Evolutionary conservation across 2,113 vertebrate genomes (phyloP).

Genomic region (Cricetomys ansorgei): DNA sequence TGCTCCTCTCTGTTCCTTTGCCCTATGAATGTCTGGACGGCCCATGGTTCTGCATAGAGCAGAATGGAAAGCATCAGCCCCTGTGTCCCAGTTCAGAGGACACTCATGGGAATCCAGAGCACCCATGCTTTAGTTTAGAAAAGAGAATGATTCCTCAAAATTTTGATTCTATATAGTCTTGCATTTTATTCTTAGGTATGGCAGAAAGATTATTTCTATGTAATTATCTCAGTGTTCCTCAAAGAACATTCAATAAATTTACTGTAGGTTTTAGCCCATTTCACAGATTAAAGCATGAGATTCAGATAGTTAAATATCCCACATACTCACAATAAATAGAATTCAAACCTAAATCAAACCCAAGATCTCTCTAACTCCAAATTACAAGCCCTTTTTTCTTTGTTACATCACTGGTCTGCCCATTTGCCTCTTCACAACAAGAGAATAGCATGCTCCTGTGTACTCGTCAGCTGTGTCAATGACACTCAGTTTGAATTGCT

Average conservation of each 20-base stretch:
- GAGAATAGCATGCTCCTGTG: neutral
- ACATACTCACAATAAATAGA: neutral
- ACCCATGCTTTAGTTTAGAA: neutral
- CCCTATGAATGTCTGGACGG: neutral
- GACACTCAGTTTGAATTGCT: neutral
- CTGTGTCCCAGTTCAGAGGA: neutral
- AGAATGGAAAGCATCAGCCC: neutral
- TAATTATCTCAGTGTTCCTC: neutral
- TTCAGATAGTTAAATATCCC: slow-evolving; percentile 10
- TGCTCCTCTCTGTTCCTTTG: neutral
- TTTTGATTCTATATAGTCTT: neutral
- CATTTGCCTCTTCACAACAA: neutral
- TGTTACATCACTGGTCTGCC: neutral
- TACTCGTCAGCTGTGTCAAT: neutral
- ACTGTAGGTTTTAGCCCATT: neutral
- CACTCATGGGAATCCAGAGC: neutral
- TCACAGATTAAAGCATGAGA: neutral
- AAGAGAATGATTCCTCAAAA: neutral
- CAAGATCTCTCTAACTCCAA: neutral
- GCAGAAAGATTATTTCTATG: neutral
- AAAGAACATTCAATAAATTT: neutral
- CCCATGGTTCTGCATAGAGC: neutral
- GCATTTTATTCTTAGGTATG: neutral
- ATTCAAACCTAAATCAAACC: neutral
- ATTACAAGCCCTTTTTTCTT: neutral